Evolutionary conservation across 1,140 invertebrate species (phyloP).

Genomic region (Hirudo medicinalis): DNA sequence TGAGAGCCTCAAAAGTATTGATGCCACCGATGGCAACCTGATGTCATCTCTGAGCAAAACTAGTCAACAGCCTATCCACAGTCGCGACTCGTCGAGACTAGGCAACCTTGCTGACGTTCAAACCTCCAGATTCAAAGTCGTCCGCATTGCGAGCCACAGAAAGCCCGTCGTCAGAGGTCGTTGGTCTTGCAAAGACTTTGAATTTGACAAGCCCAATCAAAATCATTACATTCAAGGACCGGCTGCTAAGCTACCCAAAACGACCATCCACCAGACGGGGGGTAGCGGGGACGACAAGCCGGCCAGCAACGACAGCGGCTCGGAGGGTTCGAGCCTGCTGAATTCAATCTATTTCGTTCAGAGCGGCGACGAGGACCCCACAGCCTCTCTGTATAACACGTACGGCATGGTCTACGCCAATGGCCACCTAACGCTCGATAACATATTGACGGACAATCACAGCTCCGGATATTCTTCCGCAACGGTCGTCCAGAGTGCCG

Average conservation of each 20-base stretch:
- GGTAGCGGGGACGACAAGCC: neutral
- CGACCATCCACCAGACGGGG: neutral
- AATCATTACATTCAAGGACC: slow-evolving; percentile 1
- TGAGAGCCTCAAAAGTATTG: neutral
- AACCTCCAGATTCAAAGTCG: slow-evolving; percentile 6
- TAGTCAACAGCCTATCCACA: neutral
- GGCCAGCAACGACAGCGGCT: neutral
- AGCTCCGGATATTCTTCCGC: neutral
- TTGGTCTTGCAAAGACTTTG: slow-evolving; percentile 5
- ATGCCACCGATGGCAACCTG: neutral
- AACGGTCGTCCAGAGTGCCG: neutral
- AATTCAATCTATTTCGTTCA: slow-evolving; percentile 8
- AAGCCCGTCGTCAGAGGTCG: slow-evolving; percentile 9
- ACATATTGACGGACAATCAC: neutral
- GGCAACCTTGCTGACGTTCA: neutral
- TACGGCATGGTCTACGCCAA: slow-evolving; percentile 6
- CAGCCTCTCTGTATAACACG: neutral
- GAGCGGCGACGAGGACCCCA: neutral
- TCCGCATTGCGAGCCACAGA: neutral
- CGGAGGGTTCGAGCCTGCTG: neutral
- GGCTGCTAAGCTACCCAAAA: neutral
- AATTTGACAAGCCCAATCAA: slow-evolving; percentile 8
- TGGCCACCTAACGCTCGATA: neutral
- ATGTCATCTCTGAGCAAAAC: neutral
- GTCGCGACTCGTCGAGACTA: neutral